A percentile compares a stretch with the other conserved stretches of the same genome.
Conservation (phyloP, 2,113 vertebrate species). For the Cricetomys ansorgei region DNA sequence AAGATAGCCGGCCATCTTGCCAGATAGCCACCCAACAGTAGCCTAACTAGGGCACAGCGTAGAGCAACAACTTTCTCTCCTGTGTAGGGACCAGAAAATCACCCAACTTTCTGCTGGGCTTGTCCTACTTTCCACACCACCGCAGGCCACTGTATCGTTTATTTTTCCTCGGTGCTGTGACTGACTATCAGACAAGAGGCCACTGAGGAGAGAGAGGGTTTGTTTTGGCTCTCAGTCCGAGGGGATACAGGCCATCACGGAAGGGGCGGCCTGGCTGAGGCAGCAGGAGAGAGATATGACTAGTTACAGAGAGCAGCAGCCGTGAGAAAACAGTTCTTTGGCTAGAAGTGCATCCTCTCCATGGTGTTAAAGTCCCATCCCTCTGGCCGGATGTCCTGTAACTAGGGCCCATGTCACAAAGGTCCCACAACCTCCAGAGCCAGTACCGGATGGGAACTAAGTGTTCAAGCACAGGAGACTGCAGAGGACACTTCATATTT, state of each 20-base stretch:
- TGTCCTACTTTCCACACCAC: fast-evolving
- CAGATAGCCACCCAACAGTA: not conserved
- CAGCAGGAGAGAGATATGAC: too few species aligned
- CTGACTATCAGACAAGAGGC: not conserved
- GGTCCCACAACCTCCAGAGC: not conserved
- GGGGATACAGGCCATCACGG: not conserved
- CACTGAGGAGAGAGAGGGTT: too few species aligned
- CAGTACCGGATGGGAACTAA: not conserved
- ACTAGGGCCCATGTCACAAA: not conserved
- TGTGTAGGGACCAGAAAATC: not conserved
- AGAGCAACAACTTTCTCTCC: not conserved
- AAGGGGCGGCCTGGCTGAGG: not conserved
- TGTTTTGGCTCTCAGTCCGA: not conserved
- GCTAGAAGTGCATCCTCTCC: not conserved
- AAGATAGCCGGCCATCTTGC: fast-evolving
- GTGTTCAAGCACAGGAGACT: too few species aligned
- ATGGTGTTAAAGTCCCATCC: not conserved
- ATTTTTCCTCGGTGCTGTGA: not conserved
- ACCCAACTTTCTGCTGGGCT: not conserved
- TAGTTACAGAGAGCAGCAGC: not conserved
- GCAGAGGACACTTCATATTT: not conserved
- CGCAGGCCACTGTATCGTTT: fast-evolving
- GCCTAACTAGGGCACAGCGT: not conserved
- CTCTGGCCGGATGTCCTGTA: not conserved
- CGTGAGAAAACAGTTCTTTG: not conserved